Percentiles rank a stretch among this genome's conserved stretches.
Evolutionary conservation across 2,888 invertebrate genomes (phyloP).

Genomic region (Halocaridina rubra): DNA sequence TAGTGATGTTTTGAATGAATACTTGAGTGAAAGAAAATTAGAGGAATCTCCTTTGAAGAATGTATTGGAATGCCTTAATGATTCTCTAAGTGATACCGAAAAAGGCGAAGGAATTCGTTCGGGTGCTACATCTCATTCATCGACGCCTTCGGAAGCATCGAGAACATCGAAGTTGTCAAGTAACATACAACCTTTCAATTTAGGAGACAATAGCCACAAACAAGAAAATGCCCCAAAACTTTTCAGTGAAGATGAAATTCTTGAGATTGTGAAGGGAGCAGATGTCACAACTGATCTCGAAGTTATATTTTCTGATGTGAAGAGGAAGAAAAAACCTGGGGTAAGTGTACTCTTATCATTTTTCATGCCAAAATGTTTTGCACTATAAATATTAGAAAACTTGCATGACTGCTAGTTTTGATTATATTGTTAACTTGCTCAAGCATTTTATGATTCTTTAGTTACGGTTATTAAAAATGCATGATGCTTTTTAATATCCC

Average conservation of each 20-base stretch:
- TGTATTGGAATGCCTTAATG: background rate
- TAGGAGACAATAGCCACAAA: background rate
- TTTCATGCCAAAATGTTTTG: too few species aligned
- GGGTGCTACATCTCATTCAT: background rate
- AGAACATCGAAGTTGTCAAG: background rate
- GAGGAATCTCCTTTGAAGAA: background rate
- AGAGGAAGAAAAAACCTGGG: background rate
- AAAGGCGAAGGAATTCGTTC: background rate
- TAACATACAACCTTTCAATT: background rate
- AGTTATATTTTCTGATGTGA: constrained; percentile 29
- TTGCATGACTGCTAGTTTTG: background rate
- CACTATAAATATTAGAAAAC: too few species aligned
- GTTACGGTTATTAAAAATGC: too few species aligned
- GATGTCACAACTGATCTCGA: constrained; percentile 29
- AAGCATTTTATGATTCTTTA: too few species aligned
- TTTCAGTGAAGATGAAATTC: constrained; percentile 31
- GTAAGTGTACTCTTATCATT: too few species aligned
- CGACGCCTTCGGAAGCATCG: background rate
- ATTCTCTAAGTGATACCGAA: background rate
- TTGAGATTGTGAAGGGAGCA: constrained; percentile 17
- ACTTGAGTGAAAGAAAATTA: background rate
- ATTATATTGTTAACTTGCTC: too few species aligned
- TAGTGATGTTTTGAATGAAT: background rate
- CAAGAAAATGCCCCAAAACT: background rate
- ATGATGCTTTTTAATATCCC: too few species aligned